Evolutionary conservation across 2,888 invertebrate species (phyloP).

Genomic region (Pyrrhosoma nymphula): DNA sequence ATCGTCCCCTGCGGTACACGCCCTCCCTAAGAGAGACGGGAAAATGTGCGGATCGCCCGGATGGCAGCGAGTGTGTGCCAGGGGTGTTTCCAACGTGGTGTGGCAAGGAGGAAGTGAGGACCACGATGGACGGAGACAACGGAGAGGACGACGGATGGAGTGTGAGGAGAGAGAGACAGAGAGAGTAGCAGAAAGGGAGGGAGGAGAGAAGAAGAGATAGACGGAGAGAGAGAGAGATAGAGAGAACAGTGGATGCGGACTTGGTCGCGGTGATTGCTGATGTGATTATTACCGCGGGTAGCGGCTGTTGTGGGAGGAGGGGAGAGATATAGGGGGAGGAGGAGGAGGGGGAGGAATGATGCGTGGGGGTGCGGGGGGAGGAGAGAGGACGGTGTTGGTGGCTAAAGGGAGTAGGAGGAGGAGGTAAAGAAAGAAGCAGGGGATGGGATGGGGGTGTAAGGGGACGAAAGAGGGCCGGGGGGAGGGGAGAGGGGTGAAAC

Average conservation of each 20-base stretch:
- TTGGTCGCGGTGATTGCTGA: slow-evolving; percentile 66
- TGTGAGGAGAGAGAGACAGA: not conserved
- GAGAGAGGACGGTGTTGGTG: slow-evolving; percentile 26
- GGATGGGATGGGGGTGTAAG: slow-evolving; percentile 73
- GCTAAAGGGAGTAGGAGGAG: slow-evolving; percentile 46
- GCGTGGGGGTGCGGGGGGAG: not conserved
- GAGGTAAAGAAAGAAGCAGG: slow-evolving; percentile 12
- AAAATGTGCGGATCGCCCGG: slow-evolving; percentile 37
- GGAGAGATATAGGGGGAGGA: slow-evolving; percentile 50
- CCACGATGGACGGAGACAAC: too few relatives aligned
- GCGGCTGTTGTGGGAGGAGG: slow-evolving; percentile 50
- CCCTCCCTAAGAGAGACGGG: not conserved
- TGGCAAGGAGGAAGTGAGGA: slow-evolving; percentile 65
- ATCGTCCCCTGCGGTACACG: too few relatives aligned
- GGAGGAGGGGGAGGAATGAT: slow-evolving; percentile 26
- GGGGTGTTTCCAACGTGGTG: not conserved
- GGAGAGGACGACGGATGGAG: not conserved
- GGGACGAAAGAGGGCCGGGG: slow-evolving; percentile 19
- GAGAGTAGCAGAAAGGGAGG: slow-evolving; percentile 8
- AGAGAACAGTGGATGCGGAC: slow-evolving; percentile 68
- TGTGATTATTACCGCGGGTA: slow-evolving; percentile 66
- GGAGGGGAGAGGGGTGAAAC: not conserved
- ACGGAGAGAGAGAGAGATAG: slow-evolving; percentile 68
- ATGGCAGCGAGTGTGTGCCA: not conserved
- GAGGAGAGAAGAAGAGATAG: slow-evolving; percentile 56